A percentile compares a stretch with the other conserved stretches of the same genome.
These are phyloP conservation scores for Ceuthmochares aereus DNA, from an alignment of 2,113 vertebrate genomes.

Conservation along the genomic window DNA sequence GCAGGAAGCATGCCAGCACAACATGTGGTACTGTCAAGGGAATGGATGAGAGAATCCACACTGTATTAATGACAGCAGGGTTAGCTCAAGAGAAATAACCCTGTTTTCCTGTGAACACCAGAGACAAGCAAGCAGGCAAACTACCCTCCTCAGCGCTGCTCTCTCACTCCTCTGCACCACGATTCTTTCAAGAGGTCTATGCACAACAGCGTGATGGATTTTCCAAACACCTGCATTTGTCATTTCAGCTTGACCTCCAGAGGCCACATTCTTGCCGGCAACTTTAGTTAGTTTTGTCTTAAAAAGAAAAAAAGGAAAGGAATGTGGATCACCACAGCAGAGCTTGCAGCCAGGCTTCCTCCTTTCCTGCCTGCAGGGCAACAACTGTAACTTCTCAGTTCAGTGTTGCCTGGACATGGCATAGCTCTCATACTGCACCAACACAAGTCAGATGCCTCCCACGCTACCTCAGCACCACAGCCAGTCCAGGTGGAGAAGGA, in stretches of 20 bases:
- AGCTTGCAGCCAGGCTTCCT: background rate
- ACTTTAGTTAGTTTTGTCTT: background rate
- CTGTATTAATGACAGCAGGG: background rate
- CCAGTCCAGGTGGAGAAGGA: background rate
- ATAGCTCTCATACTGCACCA: background rate
- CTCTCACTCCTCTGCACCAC: background rate
- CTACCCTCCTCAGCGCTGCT: background rate
- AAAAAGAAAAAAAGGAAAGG: background rate
- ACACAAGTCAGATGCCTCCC: background rate
- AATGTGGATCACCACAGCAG: background rate
- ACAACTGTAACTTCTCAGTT: accelerated
- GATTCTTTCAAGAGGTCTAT: background rate
- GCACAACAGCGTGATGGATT: background rate
- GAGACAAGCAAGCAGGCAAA: background rate
- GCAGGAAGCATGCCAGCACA: background rate
- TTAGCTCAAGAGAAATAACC: background rate
- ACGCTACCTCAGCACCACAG: background rate
- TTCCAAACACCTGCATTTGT: background rate
- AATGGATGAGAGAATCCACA: background rate
- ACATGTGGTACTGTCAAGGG: accelerated
- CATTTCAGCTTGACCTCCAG: background rate
- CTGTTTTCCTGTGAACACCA: background rate
- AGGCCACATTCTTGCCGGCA: background rate
- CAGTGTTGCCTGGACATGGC: background rate
- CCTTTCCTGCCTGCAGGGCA: background rate